Base-by-base conservation (phyloP, 2,113 vertebrate species). In the Chaenocephalus aceratus region DNA sequence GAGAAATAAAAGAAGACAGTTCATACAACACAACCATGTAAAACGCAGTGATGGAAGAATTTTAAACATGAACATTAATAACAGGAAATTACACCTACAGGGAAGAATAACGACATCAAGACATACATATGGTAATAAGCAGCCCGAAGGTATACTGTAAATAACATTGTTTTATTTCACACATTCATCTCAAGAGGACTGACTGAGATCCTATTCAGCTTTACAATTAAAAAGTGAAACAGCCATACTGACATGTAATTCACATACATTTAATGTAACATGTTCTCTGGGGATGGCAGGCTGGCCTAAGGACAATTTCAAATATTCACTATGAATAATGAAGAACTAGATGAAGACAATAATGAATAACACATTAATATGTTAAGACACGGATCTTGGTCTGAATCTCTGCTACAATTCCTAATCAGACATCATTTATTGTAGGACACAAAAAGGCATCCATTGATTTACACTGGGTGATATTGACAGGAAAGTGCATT, bases 101-200 rank as follows among this genome's bases (percentile, higher is more conserved):
- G 72, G 76, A 8, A 80, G 79, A 85, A 87, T 26, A 82, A 82
- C 5, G 81, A 67, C 30, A 78, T 75, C 26, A 30, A 74, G 30
- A 85, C 80, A 88, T 77, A 88, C 87, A 90, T 85, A 86, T 87
- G 84, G 3, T 69, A 87, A 85, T 62, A 73, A 73, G 34, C 72
- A 88, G 76, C 85, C 77, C 59, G 77, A 80, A 85, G 85, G 75
- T 80, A 34, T 45, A 18, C 46, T 53, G 56, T 64, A 80, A 77
- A 88, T 53, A 65, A 21, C 30, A 13, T 52, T 51, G 16, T 72
- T 87, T 62, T 7, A 72, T 60, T 16, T 65, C 41, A 71, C 54
- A 75, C 48, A 61, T 49, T 72, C 72, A 74, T n/a, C 80, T 75
- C 77, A 53, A 34, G 76, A 86, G 66, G 45, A 26, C 8, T 70